Evolutionary conservation across 2,113 vertebrate species (phyloP).

Genomic region (Sapayoa aenigma): DNA sequence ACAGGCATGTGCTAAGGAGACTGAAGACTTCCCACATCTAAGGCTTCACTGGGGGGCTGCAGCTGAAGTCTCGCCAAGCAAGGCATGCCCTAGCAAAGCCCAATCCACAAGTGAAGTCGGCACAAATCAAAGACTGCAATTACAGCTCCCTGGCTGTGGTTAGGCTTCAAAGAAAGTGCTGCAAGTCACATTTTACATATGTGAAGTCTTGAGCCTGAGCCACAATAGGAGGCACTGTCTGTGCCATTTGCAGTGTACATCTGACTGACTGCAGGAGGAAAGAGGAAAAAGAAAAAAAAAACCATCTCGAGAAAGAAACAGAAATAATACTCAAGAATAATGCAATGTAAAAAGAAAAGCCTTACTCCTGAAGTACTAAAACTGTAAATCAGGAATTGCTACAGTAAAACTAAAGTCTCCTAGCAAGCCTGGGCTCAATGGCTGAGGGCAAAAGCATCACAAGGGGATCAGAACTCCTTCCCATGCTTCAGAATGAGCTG

Average conservation of each 20-base stretch:
- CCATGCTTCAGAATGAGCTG: rapidly evolving
- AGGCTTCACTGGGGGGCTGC: slow-evolving; percentile 81
- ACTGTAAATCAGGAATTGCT: not conserved
- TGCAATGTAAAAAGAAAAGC: not conserved
- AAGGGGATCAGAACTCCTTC: not conserved
- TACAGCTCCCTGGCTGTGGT: slow-evolving; percentile 84
- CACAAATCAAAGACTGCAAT: slow-evolving; percentile 86
- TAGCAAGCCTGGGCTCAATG: not conserved
- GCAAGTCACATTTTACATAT: slow-evolving; percentile 75
- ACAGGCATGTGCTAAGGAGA: slow-evolving; percentile 85
- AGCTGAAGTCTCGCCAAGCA: slow-evolving; percentile 77
- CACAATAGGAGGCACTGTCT: slow-evolving; percentile 39
- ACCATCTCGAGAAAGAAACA: not conserved
- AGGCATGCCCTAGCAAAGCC: slow-evolving; percentile 72
- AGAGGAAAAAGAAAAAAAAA: not conserved
- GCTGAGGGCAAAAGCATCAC: not conserved
- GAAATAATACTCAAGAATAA: not conserved
- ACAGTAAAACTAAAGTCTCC: not conserved
- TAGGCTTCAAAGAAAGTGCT: slow-evolving; percentile 86
- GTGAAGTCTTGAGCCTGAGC: slow-evolving; percentile 58
- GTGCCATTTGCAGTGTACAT: slow-evolving; percentile 6
- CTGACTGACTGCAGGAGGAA: slow-evolving; percentile 38
- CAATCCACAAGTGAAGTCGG: slow-evolving; percentile 73
- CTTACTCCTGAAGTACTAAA: not conserved
- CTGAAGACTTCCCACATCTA: slow-evolving; percentile 86